Percentiles rank a stretch among this genome's conserved stretches.
These are phyloP conservation scores for Porites rus DNA, from an alignment of 92 coral and sea anemone species.

Conservation along the genomic window DNA sequence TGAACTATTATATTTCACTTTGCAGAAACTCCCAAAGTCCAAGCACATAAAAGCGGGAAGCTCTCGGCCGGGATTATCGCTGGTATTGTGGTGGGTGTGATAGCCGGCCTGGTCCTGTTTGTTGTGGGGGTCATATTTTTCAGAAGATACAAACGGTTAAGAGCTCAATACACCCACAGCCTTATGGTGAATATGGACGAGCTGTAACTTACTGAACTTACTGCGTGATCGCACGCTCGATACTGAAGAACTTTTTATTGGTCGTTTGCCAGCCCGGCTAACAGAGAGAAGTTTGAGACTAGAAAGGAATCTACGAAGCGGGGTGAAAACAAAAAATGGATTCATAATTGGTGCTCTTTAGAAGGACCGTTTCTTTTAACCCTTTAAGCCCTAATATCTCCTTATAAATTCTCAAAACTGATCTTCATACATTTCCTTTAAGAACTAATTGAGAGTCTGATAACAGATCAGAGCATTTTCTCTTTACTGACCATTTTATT, in stretches of 20 bases:
- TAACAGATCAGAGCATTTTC: too few relatives aligned
- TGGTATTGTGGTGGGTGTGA: constrained; percentile 26
- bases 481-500: too few relatives aligned
- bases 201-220: background rate
- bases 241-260: background rate
- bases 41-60: background rate
- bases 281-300: background rate
- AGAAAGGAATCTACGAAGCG: background rate
- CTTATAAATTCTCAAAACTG: too few relatives aligned
- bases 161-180: constrained; percentile 27
- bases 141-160: background rate
- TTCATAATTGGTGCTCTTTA: too few relatives aligned
- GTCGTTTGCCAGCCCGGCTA: background rate
- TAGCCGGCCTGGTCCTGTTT: background rate
- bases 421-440: too few relatives aligned
- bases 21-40: background rate
- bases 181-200: constrained; percentile 72
- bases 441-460: too few relatives aligned
- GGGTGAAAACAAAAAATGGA: too few relatives aligned
- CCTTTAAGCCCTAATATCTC: too few relatives aligned
- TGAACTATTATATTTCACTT: background rate
- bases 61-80: constrained; percentile 37
- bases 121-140: constrained; percentile 1
- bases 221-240: background rate
- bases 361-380: too few relatives aligned